Conservation (phyloP, 2,797 vertebrate genomes). For the Aldrovandia affinis region DNA sequence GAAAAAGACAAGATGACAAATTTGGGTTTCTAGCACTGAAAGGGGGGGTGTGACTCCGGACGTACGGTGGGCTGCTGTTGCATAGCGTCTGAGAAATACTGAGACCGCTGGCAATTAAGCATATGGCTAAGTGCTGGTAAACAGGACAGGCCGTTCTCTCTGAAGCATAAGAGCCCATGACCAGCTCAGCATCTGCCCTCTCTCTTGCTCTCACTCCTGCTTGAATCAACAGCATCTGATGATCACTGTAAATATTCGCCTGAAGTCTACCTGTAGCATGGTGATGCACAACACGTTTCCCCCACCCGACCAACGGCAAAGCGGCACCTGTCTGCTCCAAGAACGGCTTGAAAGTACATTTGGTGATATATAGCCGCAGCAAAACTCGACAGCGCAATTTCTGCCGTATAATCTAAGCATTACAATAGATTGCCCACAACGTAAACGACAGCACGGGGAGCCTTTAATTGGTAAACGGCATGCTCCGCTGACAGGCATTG, state of each 20-base stretch:
- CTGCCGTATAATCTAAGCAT: too few species aligned
- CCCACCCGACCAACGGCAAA: too few species aligned
- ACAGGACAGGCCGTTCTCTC: not conserved
- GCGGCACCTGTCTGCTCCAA: too few species aligned
- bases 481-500: slow-evolving; percentile 19
- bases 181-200: not conserved
- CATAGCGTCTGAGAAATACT: not conserved
- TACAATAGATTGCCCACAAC: too few species aligned
- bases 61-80: not conserved
- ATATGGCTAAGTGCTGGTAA: not conserved
- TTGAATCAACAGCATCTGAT: not conserved
- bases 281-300: not conserved
- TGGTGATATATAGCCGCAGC: too few species aligned
- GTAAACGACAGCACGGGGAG: too few species aligned
- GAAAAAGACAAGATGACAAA: not conserved
- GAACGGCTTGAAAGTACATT: too few species aligned
- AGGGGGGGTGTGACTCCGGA: too few species aligned
- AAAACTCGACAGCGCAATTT: too few species aligned
- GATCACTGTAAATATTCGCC: not conserved
- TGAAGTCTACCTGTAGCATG: not conserved
- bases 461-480: not conserved
- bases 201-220: not conserved
- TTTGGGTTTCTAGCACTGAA: too few species aligned
- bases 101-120: not conserved
- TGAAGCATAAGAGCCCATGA: not conserved